Base-by-base conservation (phyloP, 2,797 vertebrate genomes). In the Alauda arvensis region DNA sequence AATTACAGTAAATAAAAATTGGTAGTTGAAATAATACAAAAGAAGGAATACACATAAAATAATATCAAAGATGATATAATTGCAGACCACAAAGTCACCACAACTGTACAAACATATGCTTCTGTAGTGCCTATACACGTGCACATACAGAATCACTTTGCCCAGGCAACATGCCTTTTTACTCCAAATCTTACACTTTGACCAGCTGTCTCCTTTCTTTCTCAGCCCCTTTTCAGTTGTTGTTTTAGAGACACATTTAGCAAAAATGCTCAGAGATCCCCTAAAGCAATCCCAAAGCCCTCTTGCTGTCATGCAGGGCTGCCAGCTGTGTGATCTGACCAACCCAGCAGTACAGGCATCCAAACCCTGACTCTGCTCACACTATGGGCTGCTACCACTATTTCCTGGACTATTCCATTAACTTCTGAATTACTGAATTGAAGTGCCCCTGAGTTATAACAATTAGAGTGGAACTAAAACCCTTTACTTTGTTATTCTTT, bases 391-490 rank as follows among this genome's bases (percentile, higher is more conserved):
- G 43, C 72, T 48, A 15, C 34, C 2, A 12, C 49, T 46, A 19
- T 33, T 60, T 63, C 74, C 31, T 8, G 21, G 34, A 31, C 52
- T 65, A 48, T 61, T 83, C 43, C 34, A 61, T 67, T 72, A 55
- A 39, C 18, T 67, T 77, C 6, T 66, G 66, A 79, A 62, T 68
- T 51, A 60, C 40, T 20, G 46, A 39, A 31, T 2, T 53, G 55
- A 61, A 83, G 18, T 49, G 17, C 65, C 48, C 34, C 56, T 51
- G 21, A 52, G 53, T 23, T 40, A 26, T 14, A 66, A 77, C n/a
- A 83, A 75, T 34, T 46, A 57, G 59, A 83, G 39, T 61, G 80
- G 74, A 88, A 89, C 57, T 77, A 87, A 93, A 77, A 3, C 61
- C 9, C 17, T 43, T 67, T 76, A 28, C 57, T 88, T 51, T 85